phyloP scores from a whole-genome alignment of 2,113 vertebrate species.

The Cheirogaleus medius region DNA sequence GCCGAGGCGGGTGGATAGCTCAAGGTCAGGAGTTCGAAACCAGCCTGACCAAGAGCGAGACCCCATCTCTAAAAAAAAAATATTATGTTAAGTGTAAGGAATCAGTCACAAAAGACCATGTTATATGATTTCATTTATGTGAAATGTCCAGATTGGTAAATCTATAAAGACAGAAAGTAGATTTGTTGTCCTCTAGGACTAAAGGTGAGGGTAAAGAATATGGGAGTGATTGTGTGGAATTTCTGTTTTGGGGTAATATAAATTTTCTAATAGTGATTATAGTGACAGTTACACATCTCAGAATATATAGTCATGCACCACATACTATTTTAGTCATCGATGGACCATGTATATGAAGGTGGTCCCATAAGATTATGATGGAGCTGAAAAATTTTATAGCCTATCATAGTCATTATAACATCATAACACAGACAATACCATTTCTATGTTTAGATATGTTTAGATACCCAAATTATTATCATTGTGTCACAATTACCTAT shows the following conservation, averaged over 20 bases:
- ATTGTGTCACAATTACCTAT: background rate
- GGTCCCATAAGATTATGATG: background rate
- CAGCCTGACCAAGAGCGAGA: too few relatives aligned
- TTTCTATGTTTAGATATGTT: background rate
- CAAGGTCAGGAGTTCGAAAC: too few relatives aligned
- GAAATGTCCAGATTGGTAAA: background rate
- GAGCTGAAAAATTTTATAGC: background rate
- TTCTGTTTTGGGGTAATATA: background rate
- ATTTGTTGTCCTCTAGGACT: background rate
- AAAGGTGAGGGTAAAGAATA: accelerated
- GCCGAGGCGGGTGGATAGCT: too few relatives aligned
- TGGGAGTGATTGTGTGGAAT: background rate
- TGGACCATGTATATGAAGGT: background rate
- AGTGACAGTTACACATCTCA: background rate
- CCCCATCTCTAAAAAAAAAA: too few relatives aligned
- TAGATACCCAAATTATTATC: background rate
- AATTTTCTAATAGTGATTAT: background rate
- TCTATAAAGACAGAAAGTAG: background rate
- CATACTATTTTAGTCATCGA: background rate
- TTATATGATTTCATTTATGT: background rate
- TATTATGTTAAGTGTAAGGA: background rate
- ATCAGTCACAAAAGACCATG: background rate
- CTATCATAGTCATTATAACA: background rate
- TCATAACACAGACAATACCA: background rate
- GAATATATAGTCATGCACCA: background rate